Evolutionary conservation across 2,797 vertebrate genomes (phyloP).

Genomic region (Diplodus sargus): DNA sequence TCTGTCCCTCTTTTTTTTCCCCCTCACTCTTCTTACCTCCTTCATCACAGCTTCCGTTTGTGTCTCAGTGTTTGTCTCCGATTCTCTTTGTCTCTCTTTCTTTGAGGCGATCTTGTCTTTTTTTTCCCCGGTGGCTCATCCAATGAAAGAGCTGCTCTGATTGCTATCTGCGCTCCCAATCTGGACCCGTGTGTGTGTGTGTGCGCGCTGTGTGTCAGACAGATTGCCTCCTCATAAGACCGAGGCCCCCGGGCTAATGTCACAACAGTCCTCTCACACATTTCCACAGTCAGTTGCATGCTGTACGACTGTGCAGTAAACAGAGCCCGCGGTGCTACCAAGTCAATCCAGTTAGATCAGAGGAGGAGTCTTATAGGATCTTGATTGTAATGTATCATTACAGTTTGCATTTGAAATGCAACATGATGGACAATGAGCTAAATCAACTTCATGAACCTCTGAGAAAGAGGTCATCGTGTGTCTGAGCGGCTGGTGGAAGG

Average conservation of each 20-base stretch:
- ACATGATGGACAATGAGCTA: slow-evolving; percentile 63
- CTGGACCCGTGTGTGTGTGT: slow-evolving; percentile 54
- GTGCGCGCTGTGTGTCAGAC: slow-evolving; percentile 65
- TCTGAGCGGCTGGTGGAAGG: slow-evolving; percentile 21
- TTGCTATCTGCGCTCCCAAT: slow-evolving; percentile 67
- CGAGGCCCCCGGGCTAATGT: slow-evolving; percentile 76
- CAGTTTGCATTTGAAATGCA: slow-evolving; percentile 35
- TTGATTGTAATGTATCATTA: slow-evolving; percentile 54
- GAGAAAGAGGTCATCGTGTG: slow-evolving; percentile 45
- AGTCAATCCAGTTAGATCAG: slow-evolving; percentile 64
- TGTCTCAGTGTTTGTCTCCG: slow-evolving; percentile 32
- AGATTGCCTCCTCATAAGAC: slow-evolving; percentile 79
- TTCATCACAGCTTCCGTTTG: slow-evolving; percentile 32
- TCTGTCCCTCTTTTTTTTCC: background rate
- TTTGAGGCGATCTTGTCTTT: slow-evolving; percentile 61
- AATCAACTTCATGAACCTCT: slow-evolving; percentile 64
- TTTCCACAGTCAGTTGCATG: slow-evolving; percentile 71
- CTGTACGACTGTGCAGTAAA: slow-evolving; percentile 55
- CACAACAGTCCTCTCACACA: slow-evolving; percentile 78
- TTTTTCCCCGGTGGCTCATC: slow-evolving; percentile 63
- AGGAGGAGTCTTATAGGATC: slow-evolving; percentile 38
- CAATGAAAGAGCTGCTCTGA: slow-evolving; percentile 73
- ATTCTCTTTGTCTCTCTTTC: slow-evolving; percentile 26
- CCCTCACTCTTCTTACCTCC: slow-evolving; percentile 10
- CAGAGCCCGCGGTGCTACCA: slow-evolving; percentile 51